These are phyloP conservation scores for Parasteatoda lunata DNA, from an alignment of 2,888 invertebrate species.

Conservation along the genomic window DNA sequence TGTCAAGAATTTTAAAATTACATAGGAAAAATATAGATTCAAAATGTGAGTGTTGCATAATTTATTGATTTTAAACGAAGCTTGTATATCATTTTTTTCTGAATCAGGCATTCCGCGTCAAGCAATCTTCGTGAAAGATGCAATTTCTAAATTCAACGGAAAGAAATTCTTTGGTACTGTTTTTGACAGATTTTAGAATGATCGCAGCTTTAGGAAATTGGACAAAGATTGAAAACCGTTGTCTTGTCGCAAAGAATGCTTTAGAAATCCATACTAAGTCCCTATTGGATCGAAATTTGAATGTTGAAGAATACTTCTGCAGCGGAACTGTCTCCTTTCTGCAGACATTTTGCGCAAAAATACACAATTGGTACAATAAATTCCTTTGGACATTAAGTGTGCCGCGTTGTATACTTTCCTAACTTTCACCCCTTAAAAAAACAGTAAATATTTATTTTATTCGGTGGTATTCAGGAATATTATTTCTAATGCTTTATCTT, in stretches of 20 bases:
- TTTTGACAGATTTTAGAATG: conserved; percentile 58
- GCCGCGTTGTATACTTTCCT: neutral
- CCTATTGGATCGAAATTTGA: conserved; percentile 33
- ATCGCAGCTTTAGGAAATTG: conserved; percentile 48
- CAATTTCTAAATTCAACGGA: conserved; percentile 28
- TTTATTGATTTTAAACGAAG: neutral
- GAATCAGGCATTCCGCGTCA: conserved; percentile 14
- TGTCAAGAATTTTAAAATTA: too few species aligned
- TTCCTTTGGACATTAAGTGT: neutral
- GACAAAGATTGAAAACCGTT: conserved; percentile 59
- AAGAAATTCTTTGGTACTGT: conserved; percentile 28
- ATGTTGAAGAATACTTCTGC: conserved; percentile 13
- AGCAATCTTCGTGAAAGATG: conserved; percentile 17
- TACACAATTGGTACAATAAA: neutral
- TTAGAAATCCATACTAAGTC: conserved; percentile 15
- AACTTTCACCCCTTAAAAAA: too few species aligned
- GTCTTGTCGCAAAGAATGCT: conserved; percentile 17
- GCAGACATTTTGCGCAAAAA: neutral
- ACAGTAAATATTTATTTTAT: too few species aligned
- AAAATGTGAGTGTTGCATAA: neutral
- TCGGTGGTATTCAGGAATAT: too few species aligned
- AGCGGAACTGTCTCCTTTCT: conserved; percentile 24
- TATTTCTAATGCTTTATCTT: too few species aligned
- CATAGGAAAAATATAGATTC: too few species aligned
- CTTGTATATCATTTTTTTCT: conserved; percentile 15